Base-by-base conservation (phyloP, 37 sponge, comb jelly and placozoan species). In the Aplysina aerophoba region DNA sequence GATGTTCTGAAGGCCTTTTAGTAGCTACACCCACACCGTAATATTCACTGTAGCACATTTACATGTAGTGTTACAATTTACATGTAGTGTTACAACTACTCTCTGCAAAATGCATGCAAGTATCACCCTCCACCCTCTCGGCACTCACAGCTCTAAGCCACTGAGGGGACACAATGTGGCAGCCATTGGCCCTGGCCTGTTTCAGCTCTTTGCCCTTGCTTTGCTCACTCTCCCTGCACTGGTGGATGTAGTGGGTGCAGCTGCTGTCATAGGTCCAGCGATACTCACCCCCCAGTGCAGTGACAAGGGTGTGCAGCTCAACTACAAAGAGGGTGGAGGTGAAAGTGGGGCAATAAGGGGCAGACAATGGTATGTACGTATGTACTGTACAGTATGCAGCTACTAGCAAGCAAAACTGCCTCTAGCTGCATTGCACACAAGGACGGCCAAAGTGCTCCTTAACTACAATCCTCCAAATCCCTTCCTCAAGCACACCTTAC, bases 161-260 rank as follows among this genome's bases (percentile, higher is more conserved):
- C 80, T 92, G 88, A 39, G 94, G 93, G 37, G 94, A 92, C 22
- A 95, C 95, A 57, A 89, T 74, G 55, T 65, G 41, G 38, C 83
- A 79, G 17, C 81, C 84, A 33, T 69, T 82, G 15, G 88, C 83
- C 28, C 53, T 89, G n/a, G 93, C 93, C 22, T 59, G n/a, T 57
- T 66, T 85, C 59, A 89, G 59, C 69, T 91, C 88, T n/a, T 60
- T 83, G 33, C 84, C 87, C 54, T 79, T 64, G n/a, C 36, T 30
- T 12, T 73, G 72, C 59, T 89, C 90, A 14, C 62, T 34, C 4
- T 39, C 64, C 53, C 87, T 89, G 39, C 87, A 88, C 89, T 94
- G 92, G 55, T 82, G 81, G 63, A 94, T 24, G 35, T 81, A 87
- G 80, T 94, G 94, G 34, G 94, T 94, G 62, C 89, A 88, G 30